These are phyloP conservation scores for Pseudolycoriella hygida DNA, from an alignment of 2,888 invertebrate genomes.

Conservation along the genomic window DNA sequence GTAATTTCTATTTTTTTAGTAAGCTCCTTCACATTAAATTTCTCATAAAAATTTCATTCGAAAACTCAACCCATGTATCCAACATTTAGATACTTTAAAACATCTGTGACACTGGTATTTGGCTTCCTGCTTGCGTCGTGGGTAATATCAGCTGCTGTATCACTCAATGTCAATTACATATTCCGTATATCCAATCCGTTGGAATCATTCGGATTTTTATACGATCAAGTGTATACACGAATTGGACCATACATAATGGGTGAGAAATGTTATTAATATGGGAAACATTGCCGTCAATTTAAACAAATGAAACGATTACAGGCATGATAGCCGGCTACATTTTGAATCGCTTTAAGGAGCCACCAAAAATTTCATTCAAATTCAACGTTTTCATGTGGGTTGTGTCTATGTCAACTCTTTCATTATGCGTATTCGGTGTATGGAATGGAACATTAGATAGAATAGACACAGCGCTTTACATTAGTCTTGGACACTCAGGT, in stretches of 20 bases:
- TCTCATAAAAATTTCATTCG: too few relatives aligned
- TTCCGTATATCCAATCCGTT: conserved; percentile 64
- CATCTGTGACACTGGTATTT: conserved; percentile 37
- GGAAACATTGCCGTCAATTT: background rate
- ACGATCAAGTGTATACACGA: conserved; percentile 71
- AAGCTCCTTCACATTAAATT: too few relatives aligned
- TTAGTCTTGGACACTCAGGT: conserved; percentile 53
- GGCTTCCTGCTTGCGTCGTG: conserved; percentile 52
- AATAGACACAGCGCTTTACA: conserved; percentile 54
- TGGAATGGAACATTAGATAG: conserved; percentile 44
- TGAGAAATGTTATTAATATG: conserved; percentile 13
- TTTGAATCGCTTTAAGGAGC: conserved; percentile 47
- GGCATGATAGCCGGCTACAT: conserved; percentile 58
- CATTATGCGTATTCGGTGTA: conserved; percentile 48
- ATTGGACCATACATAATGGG: conserved; percentile 67
- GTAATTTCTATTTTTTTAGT: too few relatives aligned
- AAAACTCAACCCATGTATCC: background rate
- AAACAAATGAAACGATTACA: conserved; percentile 9
- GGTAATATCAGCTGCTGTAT: conserved; percentile 56
- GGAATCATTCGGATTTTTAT: conserved; percentile 63
- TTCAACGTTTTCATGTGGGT: conserved; percentile 41
- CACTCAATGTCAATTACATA: conserved; percentile 53
- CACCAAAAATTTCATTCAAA: conserved; percentile 38
- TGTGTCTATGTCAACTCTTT: conserved; percentile 37
- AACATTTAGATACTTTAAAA: conserved; percentile 37